Conservation (phyloP, 1,140 invertebrate genomes). For the Ridgeia piscesae region DNA sequence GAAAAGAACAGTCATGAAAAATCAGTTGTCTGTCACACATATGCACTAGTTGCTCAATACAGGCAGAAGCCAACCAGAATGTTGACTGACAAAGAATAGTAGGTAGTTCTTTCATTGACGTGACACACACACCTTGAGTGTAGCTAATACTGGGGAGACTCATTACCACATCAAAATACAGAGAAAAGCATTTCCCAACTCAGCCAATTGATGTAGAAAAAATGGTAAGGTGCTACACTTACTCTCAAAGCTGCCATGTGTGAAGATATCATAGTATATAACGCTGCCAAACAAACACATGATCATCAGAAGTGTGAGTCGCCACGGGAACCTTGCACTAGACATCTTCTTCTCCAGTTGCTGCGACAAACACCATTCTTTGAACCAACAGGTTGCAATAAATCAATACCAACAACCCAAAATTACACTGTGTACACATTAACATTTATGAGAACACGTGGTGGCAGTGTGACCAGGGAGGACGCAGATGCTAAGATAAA, state of each 20-base stretch:
- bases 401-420: not conserved
- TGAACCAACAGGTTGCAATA: not conserved
- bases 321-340: conserved; percentile 42
- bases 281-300: conserved; percentile 35
- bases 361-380: not conserved
- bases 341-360: conserved; percentile 36
- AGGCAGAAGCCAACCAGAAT: too few species aligned
- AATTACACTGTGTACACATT: not conserved
- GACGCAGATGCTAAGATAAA: not conserved
- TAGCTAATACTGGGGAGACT: not conserved
- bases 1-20: not conserved
- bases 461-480: not conserved
- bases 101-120: too few species aligned
- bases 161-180: not conserved
- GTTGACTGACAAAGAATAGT: too few species aligned
- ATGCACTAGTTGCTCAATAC: not conserved
- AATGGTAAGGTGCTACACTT: not conserved
- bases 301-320: conserved; percentile 37
- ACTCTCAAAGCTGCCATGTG: conserved; percentile 40
- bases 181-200: not conserved
- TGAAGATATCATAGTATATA: conserved; percentile 43
- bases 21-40: not conserved
- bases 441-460: not conserved
- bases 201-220: not conserved
- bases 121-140: too few species aligned